Conservation (phyloP, 2,113 vertebrate species). For the Solea senegalensis region DNA sequence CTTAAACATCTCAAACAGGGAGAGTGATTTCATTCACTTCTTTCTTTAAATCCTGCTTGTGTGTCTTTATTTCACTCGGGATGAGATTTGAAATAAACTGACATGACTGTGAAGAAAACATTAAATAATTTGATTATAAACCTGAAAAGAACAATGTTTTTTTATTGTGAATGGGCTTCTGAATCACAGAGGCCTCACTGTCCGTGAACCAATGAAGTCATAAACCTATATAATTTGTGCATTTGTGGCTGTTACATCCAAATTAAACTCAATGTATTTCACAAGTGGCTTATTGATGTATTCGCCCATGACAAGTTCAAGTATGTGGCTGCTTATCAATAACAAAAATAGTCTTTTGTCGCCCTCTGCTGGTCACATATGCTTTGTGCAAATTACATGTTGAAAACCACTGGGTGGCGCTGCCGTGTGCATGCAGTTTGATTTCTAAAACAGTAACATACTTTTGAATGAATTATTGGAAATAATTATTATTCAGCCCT, state of each 20-base stretch:
- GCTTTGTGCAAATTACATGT: neutral
- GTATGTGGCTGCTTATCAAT: neutral
- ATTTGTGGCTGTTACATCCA: too few species aligned
- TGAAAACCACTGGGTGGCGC: neutral
- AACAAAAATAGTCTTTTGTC: neutral
- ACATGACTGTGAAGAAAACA: neutral
- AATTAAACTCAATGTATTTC: too few species aligned
- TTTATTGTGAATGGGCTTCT: too few species aligned
- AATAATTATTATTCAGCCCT: too few species aligned
- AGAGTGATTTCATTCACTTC: too few species aligned
- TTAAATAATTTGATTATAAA: too few species aligned
- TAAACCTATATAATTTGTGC: too few species aligned
- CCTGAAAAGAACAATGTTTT: too few species aligned
- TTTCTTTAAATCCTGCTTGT: neutral
- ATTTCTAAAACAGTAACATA: neutral
- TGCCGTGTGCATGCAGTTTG: neutral
- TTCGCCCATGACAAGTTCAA: neutral
- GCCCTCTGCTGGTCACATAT: conserved; percentile 51
- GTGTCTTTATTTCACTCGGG: neutral
- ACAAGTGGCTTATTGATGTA: neutral
- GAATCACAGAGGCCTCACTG: too few species aligned
- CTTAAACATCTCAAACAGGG: too few species aligned
- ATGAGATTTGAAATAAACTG: neutral
- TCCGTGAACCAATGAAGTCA: neutral
- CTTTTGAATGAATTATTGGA: too few species aligned